These are phyloP conservation scores for Nycticebus coucang DNA, from an alignment of 2,113 vertebrate species.

Conservation along the genomic window DNA sequence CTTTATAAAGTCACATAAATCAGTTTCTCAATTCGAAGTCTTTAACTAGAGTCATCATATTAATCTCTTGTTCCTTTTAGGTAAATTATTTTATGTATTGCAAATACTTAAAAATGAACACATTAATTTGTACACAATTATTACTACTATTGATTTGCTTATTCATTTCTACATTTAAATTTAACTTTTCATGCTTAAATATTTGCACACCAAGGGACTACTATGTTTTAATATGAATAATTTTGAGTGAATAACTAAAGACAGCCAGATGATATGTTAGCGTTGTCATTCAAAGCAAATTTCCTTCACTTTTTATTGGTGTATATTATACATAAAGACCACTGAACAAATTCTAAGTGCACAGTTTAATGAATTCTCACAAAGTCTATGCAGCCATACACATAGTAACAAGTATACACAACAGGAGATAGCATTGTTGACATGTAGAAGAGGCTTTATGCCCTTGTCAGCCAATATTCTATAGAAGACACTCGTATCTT, in stretches of 20 bases:
- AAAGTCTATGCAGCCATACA: neutral
- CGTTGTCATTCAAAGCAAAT: neutral
- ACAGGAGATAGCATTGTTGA: neutral
- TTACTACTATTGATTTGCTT: neutral
- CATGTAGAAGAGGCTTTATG: neutral
- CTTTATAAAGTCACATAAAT: neutral
- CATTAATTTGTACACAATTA: neutral
- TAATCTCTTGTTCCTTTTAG: neutral
- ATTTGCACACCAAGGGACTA: neutral
- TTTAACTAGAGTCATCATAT: neutral
- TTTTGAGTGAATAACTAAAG: neutral
- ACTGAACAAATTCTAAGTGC: neutral
- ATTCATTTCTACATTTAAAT: neutral
- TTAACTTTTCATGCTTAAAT: neutral
- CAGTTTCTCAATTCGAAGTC: neutral
- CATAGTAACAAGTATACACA: neutral
- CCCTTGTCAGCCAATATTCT: neutral
- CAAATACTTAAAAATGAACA: neutral
- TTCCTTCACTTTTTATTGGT: neutral
- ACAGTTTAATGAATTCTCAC: neutral
- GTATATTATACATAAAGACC: neutral
- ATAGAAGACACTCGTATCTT: neutral
- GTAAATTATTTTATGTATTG: constrained; percentile 9
- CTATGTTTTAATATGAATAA: neutral
- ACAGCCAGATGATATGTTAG: neutral